Conservation (phyloP, 2,888 invertebrate species). For the Gymnosoma rotundatum region DNA sequence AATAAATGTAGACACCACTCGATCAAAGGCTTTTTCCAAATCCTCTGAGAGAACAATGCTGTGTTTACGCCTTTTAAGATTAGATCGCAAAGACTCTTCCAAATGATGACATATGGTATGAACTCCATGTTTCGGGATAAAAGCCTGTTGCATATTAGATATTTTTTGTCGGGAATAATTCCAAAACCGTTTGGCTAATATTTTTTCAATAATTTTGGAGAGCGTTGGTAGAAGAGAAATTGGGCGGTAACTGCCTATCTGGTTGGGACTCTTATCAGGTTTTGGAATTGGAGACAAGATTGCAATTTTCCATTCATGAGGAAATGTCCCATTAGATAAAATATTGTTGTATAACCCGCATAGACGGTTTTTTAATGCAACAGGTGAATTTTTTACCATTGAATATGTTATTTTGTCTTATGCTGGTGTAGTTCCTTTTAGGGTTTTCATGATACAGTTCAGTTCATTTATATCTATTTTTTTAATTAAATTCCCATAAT, state of each 20-base stretch:
- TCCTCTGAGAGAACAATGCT: not conserved
- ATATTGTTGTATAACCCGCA: no score
- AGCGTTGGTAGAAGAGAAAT: conserved; percentile 12
- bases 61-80: conserved; percentile 4
- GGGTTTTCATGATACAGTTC: no score
- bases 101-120: conserved; percentile 3
- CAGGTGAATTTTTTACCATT: conserved; percentile 5
- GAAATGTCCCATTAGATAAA: no score
- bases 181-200: conserved; percentile 11
- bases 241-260: not conserved
- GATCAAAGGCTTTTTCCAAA: conserved; percentile 10
- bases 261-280: no score
- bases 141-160: conserved; percentile 4
- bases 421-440: no score
- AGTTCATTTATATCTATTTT: no score
- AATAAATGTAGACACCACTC: not conserved
- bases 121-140: conserved; percentile 10
- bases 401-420: conserved; percentile 31
- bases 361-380: no score
- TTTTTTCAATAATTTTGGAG: conserved; percentile 23
- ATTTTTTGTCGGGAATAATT: not conserved
- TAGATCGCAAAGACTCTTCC: not conserved
- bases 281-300: no score
- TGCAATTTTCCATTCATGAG: not conserved
- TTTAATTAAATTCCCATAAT: no score